Percentiles rank a stretch among this genome's conserved stretches.
Evolutionary conservation across 1,140 invertebrate genomes (phyloP).

Genomic region (Lepidotrigona ventralis): DNA sequence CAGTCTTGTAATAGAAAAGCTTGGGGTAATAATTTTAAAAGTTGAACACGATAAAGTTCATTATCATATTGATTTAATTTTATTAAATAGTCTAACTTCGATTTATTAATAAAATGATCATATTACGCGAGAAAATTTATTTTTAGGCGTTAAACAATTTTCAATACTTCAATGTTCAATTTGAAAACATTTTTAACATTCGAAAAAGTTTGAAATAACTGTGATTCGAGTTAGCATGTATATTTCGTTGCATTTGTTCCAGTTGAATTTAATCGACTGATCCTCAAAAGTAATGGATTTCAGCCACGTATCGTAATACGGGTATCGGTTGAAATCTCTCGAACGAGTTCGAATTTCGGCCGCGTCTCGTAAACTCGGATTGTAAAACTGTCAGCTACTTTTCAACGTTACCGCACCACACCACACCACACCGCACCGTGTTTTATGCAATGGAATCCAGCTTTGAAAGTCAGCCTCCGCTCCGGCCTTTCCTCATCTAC

Average conservation of each 20-base stretch:
- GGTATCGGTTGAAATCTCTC: not conserved
- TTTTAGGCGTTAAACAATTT: not conserved
- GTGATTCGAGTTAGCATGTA: too few species aligned
- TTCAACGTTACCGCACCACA: slow-evolving; percentile 1
- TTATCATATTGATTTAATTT: too few species aligned
- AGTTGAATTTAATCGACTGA: not conserved
- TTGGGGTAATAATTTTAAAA: too few species aligned
- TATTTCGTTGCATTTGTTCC: not conserved
- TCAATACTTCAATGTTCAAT: too few species aligned
- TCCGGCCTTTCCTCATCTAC: slow-evolving; percentile 15
- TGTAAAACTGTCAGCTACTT: slow-evolving; percentile 3
- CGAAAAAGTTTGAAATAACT: too few species aligned
- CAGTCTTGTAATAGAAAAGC: too few species aligned
- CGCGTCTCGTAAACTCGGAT: not conserved
- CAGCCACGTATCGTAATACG: not conserved
- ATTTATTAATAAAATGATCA: too few species aligned
- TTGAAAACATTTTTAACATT: too few species aligned
- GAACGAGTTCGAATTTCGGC: not conserved
- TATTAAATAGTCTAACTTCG: too few species aligned
- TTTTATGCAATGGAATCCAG: slow-evolving; percentile 13
- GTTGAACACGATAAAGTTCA: too few species aligned
- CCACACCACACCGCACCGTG: not conserved
- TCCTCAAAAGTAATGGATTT: not conserved
- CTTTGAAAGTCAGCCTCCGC: slow-evolving; percentile 1
- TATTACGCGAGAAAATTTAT: not conserved